Evolutionary conservation across 2,113 vertebrate genomes (phyloP).

Genomic region (Vulpes lagopus): DNA sequence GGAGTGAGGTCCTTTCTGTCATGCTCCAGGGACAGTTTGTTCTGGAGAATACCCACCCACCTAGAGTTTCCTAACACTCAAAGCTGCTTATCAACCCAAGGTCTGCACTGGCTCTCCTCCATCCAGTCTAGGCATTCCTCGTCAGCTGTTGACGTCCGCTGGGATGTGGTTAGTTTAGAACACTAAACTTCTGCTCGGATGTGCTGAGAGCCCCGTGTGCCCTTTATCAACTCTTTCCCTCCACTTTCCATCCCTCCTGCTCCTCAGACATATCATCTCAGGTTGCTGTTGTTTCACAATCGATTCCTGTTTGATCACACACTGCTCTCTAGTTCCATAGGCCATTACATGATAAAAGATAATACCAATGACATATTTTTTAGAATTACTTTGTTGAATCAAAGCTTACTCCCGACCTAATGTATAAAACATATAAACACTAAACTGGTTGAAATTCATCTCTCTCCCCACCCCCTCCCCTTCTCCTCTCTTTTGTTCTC

Average conservation of each 20-base stretch:
- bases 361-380: not conserved
- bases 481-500: not conserved
- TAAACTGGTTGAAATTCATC: not conserved
- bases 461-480: not conserved
- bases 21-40: not conserved
- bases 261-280: not conserved
- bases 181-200: not conserved
- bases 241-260: not conserved
- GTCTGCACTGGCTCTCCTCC: not conserved
- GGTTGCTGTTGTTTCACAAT: not conserved
- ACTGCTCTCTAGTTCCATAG: not conserved
- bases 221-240: not conserved
- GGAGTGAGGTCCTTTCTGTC: not conserved
- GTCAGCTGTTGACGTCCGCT: not conserved
- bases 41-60: not conserved
- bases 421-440: not conserved
- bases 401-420: not conserved
- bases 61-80: not conserved
- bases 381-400: not conserved
- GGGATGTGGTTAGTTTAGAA: too few species aligned
- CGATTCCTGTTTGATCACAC: not conserved
- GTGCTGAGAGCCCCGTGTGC: too few species aligned
- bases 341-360: not conserved
- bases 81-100: not conserved
- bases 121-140: not conserved